Conservation (phyloP, 2,888 invertebrate species). For the Elysia crispata region DNA sequence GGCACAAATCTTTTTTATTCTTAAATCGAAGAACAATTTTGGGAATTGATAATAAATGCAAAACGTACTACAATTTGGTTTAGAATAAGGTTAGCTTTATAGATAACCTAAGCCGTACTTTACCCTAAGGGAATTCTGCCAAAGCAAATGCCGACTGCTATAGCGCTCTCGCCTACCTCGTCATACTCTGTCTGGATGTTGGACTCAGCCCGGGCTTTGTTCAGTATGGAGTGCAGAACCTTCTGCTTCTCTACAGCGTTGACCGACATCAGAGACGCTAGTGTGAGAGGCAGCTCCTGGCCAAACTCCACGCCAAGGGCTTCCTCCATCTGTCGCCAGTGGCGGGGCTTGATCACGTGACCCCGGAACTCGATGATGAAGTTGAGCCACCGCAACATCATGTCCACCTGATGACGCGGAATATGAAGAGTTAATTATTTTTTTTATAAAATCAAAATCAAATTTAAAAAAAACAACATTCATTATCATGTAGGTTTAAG, state of each 20-base stretch:
- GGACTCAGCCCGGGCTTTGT: constrained; percentile 43
- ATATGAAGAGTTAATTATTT: no score
- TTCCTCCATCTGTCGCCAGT: constrained; percentile 46
- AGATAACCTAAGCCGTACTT: no score
- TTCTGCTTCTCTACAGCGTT: constrained; percentile 48
- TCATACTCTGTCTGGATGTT: constrained; percentile 45
- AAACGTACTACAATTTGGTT: no score
- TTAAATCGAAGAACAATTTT: no score
- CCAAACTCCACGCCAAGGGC: constrained; percentile 49
- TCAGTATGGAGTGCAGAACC: constrained; percentile 37
- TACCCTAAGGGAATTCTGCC: no score
- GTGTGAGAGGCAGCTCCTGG: constrained; percentile 39
- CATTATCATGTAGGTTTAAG: no score
- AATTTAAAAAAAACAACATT: no score
- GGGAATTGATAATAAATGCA: no score
- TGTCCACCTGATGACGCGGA: constrained; percentile 40
- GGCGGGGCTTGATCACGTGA: constrained; percentile 35
- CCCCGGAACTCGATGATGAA: constrained; percentile 48
- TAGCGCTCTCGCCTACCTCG: constrained; percentile 41
- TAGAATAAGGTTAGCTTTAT: no score
- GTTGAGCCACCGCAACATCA: constrained; percentile 47
- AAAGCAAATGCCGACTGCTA: no score
- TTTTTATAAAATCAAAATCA: no score
- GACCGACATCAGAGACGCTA: constrained; percentile 46
- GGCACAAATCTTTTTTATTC: no score